Percentiles rank a stretch among this genome's conserved stretches.
These are phyloP conservation scores for Penaeus monodon DNA, from an alignment of 2,888 invertebrate genomes.

Conservation along the genomic window DNA sequence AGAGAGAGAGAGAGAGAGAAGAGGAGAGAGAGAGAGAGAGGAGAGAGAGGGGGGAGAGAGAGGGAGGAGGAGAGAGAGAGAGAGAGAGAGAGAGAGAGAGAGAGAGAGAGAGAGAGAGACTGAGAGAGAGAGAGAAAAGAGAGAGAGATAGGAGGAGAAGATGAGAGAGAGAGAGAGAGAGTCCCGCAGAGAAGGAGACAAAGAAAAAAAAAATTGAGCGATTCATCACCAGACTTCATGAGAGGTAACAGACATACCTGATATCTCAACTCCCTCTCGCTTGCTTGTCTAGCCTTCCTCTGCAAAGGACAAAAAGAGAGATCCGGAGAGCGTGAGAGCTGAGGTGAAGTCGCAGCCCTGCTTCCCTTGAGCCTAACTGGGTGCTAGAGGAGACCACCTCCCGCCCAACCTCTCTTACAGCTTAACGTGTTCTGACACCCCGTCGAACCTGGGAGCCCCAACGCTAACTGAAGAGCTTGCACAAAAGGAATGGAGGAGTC, in stretches of 20 bases:
- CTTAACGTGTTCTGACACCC: no score
- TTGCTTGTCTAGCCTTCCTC: constrained; percentile 95
- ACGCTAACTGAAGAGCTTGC: no score
- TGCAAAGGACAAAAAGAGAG: constrained; percentile 72
- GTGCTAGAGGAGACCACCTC: background rate
- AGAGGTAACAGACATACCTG: constrained; percentile 76
- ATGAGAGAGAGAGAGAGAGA: constrained; percentile 33
- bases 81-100: background rate
- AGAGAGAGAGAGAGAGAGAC: background rate
- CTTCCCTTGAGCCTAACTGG: background rate
- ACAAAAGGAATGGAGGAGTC: no score
- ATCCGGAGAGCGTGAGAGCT: constrained; percentile 6
- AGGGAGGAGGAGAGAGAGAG: no score
- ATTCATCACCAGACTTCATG: constrained; percentile 2
- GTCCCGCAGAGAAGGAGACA: no score
- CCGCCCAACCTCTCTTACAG: constrained; percentile 1
- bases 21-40: background rate
- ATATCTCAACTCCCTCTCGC: constrained; percentile 91
- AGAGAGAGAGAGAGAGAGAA: background rate
- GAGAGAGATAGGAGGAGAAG: constrained; percentile 1
- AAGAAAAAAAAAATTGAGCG: background rate
- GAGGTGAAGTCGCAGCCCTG: background rate
- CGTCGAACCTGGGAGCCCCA: no score
- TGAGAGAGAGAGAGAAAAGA: constrained; percentile 14
- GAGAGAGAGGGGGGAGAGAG: background rate